Evolutionary conservation across 1,140 invertebrate species (phyloP).

Genomic region (Drosophila suzukii): DNA sequence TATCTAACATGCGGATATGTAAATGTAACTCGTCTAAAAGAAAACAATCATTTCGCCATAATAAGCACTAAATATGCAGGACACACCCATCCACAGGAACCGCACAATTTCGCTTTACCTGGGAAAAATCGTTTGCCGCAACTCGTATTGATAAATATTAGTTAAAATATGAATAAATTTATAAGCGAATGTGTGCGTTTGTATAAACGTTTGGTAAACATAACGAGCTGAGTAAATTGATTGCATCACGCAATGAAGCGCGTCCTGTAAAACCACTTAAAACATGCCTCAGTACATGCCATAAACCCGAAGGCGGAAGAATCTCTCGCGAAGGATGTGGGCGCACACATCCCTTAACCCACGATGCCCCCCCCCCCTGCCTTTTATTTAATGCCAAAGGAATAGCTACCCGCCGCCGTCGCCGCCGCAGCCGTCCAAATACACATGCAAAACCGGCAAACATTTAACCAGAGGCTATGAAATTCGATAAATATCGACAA

Average conservation of each 20-base stretch:
- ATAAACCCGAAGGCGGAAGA: constrained; percentile 73
- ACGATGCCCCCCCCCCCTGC: neutral
- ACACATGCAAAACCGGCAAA: constrained; percentile 69
- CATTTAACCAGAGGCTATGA: constrained; percentile 78
- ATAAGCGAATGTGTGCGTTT: constrained; percentile 24
- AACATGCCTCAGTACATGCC: constrained; percentile 83
- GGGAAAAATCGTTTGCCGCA: constrained; percentile 22
- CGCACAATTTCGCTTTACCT: constrained; percentile 41
- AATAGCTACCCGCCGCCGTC: constrained; percentile 5
- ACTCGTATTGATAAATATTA: constrained; percentile 76
- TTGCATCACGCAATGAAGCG: constrained; percentile 83
- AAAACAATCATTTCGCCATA: constrained; percentile 73
- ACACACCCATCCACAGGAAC: constrained; percentile 24
- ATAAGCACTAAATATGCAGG: constrained; percentile 83
- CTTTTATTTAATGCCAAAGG: constrained; percentile 40
- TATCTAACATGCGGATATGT: constrained; percentile 41
- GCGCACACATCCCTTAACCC: constrained; percentile 17
- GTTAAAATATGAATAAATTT: constrained; percentile 81
- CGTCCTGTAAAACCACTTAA: constrained; percentile 84
- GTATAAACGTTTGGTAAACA: constrained; percentile 70
- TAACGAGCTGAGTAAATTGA: constrained; percentile 78
- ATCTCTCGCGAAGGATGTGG: constrained; percentile 34
- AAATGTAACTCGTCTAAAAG: constrained; percentile 45
- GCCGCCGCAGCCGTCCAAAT: constrained; percentile 11
- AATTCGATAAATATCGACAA: constrained; percentile 82